Base-by-base conservation (phyloP, 1,140 invertebrate species). In the Nebria ingens region DNA sequence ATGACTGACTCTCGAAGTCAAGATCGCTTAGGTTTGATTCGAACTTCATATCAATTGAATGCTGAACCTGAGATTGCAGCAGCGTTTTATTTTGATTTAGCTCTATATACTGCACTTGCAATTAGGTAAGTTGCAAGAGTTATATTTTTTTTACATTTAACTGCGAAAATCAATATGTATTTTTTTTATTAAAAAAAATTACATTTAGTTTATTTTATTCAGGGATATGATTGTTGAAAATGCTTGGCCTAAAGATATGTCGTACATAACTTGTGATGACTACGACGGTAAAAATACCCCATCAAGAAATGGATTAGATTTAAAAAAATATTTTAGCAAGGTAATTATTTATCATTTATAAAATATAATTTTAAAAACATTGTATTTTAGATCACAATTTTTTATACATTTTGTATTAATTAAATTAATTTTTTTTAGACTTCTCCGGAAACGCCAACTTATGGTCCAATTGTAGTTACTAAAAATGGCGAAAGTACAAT, bases 1-100 rank as follows among this genome's bases (percentile, higher is more conserved):
- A 76, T 81, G 54, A 76, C 79, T 4, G 80, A 79, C 61, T 73
- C 76, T 6, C 69, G 71, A 53, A 79, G 72, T 67, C 76, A 77
- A 59, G 81, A 83, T 64, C 76, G 79, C 29, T 66, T 83, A 40
- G 78, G 77, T n/a, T 75, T 80, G 52, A 78, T 88, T n/a, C 77
- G 76, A 59, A 82, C 79, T 1, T 81, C 81, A 0, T 86, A 80
- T 64, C 81, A 82, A 58, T 75, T 87, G 59, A 84, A 80, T 56
- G 78, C 79, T 19, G 77, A 81, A 59, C 84, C 85, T 1, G 79
- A 83, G 66, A 79, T 88, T 51, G 79, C 83, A 2, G 83, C 89
- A 3, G 83, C 86, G 0, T 93, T 94, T 68, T 91, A 92, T 66
- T 93, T 91, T 70, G 91, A 95, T 68, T 65, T 93, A 19, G 79